Percentiles rank a stretch among this genome's conserved stretches.
These are phyloP conservation scores for Ormyrus nitidulus DNA, from an alignment of 2,888 invertebrate species.

Conservation along the genomic window DNA sequence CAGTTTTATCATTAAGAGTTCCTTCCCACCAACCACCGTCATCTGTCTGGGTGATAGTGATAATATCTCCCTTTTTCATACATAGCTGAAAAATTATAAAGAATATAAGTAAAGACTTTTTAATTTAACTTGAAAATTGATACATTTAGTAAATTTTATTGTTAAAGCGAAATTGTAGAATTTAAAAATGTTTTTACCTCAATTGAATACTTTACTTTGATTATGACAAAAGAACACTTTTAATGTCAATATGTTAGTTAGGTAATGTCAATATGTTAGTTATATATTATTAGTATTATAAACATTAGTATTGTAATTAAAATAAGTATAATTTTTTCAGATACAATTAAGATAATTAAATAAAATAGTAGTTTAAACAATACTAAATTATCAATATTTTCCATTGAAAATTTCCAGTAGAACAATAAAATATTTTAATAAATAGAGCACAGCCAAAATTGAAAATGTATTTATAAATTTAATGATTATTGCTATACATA, in stretches of 20 bases:
- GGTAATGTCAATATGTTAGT: neutral
- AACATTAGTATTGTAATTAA: neutral
- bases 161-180: neutral
- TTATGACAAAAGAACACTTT: conserved; percentile 42
- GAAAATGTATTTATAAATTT: no score
- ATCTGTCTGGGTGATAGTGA: conserved; percentile 95
- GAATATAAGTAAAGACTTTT: neutral
- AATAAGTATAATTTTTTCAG: neutral
- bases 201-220: conserved; percentile 17
- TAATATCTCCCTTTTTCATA: conserved; percentile 96
- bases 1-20: conserved; percentile 94
- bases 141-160: neutral
- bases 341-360: no score
- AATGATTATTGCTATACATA: no score
- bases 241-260: neutral
- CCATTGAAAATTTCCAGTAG: no score
- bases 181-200: neutral
- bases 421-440: neutral
- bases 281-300: neutral
- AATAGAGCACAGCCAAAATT: no score
- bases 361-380: no score
- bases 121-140: conserved; percentile 12
- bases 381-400: no score
- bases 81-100: conserved; percentile 80
- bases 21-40: conserved; percentile 99